phyloP scores from a whole-genome alignment of 2,113 vertebrate genomes.

The Aix galericulata region DNA sequence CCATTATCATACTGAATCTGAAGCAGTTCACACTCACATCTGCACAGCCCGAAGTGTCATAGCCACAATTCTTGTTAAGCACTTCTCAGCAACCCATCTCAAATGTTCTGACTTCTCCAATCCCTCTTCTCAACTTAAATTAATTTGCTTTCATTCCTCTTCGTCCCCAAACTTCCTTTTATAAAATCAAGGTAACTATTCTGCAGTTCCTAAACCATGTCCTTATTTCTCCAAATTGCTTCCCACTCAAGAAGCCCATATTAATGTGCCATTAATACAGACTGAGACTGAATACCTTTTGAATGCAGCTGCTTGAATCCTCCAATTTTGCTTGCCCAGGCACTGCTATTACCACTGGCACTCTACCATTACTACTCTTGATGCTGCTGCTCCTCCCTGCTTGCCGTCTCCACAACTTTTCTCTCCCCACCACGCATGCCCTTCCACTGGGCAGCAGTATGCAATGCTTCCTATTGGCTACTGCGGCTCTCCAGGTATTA shows the following conservation, averaged over 20 bases:
- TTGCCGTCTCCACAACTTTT: background rate
- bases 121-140: background rate
- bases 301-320: background rate
- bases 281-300: conserved; percentile 1
- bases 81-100: background rate
- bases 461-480: background rate
- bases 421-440: background rate
- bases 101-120: background rate
- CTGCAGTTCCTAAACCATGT: background rate
- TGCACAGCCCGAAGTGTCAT: background rate
- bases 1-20: background rate
- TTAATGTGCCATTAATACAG: accelerated
- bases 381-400: background rate
- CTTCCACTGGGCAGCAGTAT: background rate
- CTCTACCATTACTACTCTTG: background rate
- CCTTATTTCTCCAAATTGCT: background rate
- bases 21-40: background rate
- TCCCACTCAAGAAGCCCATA: background rate
- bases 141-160: background rate
- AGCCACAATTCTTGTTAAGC: background rate
- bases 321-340: background rate
- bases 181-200: background rate
- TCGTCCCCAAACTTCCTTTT: background rate
- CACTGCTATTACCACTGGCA: background rate
- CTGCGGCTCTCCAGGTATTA: background rate